Evolutionary conservation across 2,113 vertebrate genomes (phyloP).

Genomic region (Vulpes ferrilata): DNA sequence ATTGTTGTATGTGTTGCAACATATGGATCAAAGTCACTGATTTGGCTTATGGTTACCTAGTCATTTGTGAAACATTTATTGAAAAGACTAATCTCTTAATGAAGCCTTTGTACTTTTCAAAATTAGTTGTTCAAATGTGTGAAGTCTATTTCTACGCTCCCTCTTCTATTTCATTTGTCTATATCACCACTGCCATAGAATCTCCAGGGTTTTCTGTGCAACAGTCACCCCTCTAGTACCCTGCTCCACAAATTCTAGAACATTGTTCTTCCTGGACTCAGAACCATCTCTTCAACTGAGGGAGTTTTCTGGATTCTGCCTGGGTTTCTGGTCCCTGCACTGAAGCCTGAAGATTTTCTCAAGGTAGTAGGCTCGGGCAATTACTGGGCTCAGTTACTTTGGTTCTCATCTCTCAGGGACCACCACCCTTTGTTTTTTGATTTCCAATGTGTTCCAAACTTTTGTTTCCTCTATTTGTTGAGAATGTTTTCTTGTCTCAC

Average conservation of each 20-base stretch:
- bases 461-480: background rate
- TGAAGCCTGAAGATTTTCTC: background rate
- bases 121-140: background rate
- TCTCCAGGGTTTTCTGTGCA: background rate
- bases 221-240: background rate
- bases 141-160: background rate
- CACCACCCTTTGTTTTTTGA: background rate
- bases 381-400: background rate
- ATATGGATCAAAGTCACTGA: background rate
- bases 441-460: background rate
- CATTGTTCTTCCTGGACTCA: background rate
- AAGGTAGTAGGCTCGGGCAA: background rate
- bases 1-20: background rate
- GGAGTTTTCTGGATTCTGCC: background rate
- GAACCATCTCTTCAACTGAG: background rate
- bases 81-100: background rate
- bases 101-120: background rate
- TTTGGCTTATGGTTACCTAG: background rate
- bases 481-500: background rate
- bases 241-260: background rate
- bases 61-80: background rate
- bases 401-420: background rate
- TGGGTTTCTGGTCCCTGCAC: background rate
- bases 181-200: background rate
- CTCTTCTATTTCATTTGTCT: background rate